Conservation (phyloP, 2,797 vertebrate genomes). For the Phaenicophaeus curvirostris region DNA sequence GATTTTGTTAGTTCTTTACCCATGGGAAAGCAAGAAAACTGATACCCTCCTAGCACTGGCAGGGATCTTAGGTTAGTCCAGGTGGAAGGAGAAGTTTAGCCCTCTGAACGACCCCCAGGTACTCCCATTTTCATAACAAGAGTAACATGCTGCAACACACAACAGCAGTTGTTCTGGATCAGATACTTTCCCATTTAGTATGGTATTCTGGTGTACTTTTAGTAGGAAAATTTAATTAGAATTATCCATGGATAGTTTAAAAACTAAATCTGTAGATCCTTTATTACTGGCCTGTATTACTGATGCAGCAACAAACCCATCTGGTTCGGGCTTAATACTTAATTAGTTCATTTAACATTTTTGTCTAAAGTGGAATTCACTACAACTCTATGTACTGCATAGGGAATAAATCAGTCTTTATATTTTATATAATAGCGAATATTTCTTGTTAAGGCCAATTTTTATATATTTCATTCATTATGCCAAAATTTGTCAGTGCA, state of each 20-base stretch:
- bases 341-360: slow-evolving; percentile 68
- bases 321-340: slow-evolving; percentile 56
- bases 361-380: slow-evolving; percentile 24
- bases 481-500: not conserved
- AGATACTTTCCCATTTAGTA: slow-evolving; percentile 22
- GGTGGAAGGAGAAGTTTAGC: slow-evolving; percentile 49
- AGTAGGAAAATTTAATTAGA: slow-evolving; percentile 64
- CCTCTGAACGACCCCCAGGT: not conserved
- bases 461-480: not conserved
- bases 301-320: slow-evolving; percentile 67
- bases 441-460: not conserved
- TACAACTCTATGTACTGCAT: not conserved
- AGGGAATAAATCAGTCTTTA: slow-evolving; percentile 11
- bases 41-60: not conserved
- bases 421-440: not conserved
- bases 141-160: slow-evolving; percentile 11
- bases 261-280: slow-evolving; percentile 62
- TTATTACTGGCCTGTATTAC: slow-evolving; percentile 61
- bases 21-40: slow-evolving; percentile 29
- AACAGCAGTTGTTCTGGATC: slow-evolving; percentile 68
- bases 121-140: slow-evolving; percentile 52
- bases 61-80: slow-evolving; percentile 47
- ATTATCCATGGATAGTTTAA: slow-evolving; percentile 56
- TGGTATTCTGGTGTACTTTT: slow-evolving; percentile 56
- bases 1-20: slow-evolving; percentile 40